phyloP scores from a whole-genome alignment of 2,113 vertebrate species.

The Panurus biarmicus region DNA sequence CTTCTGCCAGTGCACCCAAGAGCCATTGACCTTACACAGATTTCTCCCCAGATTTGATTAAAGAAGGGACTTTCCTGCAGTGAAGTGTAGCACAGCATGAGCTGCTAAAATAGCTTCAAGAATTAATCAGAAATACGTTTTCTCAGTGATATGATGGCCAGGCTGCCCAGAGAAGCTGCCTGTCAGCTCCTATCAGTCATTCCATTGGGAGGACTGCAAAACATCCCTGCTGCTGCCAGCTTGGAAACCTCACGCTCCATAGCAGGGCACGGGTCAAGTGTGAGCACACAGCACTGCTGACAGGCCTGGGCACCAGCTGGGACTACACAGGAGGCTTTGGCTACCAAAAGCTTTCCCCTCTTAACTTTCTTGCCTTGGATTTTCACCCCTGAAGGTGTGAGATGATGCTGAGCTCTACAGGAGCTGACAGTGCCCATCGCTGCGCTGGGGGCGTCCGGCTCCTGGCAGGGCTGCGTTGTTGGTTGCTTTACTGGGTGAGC shows the following conservation, averaged over 20 bases:
- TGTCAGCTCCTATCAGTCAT: conserved; percentile 44
- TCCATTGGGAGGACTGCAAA: background rate
- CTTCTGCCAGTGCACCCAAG: background rate
- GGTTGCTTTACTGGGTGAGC: background rate
- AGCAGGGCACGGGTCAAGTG: background rate
- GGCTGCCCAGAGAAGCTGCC: background rate
- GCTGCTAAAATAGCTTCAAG: background rate
- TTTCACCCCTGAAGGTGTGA: background rate
- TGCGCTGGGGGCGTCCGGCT: background rate
- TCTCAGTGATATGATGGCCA: background rate
- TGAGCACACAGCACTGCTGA: background rate
- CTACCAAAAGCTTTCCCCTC: background rate
- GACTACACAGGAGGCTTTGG: background rate
- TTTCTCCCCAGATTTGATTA: background rate
- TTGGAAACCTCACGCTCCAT: background rate
- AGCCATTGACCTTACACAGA: background rate
- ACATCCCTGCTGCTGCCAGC: background rate
- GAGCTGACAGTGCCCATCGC: background rate
- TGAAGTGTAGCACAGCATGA: background rate
- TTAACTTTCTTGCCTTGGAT: conserved; percentile 3
- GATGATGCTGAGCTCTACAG: background rate
- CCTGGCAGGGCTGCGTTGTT: background rate
- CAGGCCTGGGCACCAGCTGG: background rate
- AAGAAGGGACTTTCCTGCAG: background rate
- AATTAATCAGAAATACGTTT: background rate